Base-by-base conservation (phyloP, 2,888 invertebrate genomes). In the Drosophila nigricruria region DNA sequence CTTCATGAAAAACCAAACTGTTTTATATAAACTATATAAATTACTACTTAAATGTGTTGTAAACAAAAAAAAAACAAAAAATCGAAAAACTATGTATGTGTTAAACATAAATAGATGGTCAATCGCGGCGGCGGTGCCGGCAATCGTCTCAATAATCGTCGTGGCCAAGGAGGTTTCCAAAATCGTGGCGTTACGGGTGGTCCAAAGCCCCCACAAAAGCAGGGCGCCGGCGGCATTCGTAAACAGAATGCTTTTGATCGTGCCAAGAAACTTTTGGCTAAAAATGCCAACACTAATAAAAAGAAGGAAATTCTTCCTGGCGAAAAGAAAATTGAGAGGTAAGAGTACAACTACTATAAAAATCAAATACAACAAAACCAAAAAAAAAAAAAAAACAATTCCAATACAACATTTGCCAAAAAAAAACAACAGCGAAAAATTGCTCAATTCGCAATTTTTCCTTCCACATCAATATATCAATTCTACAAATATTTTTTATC, bases 211-310 rank as follows among this genome's bases (percentile, higher is more conserved):
- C 90, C 91, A 66, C 90, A 91, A 90, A 92, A 92, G 88, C 91
- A 92, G 89, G 91, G 91, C 82, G 88, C 89, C 85, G 92, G 93
- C 91, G 93, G 93, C 88, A 93, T 93, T 92, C 93, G 93, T 88
- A 93, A 93, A 91, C 93, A 93, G 91, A 93, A 93, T 92, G 92
- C 93, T 89, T 92, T 93, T 91, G 93, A 93, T 92, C 93, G 93
- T 92, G 93, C 93, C 89, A 93, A 93, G 92, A 93, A 93, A 93
- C 92, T 93, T 92, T 92, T 93, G 92, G 93, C 93, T 90, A 93
- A 93, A 92, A 93, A 93, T 92, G 92, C 92, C 92, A 91, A 89
- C 84, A 81, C 81, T 79, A 92, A 92, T 92, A 93, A 93, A 92
- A 93, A 93, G 91, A 93, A 93, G 92, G 93, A 93, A 92, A 91